A percentile compares a stretch with the other conserved stretches of the same genome.
phyloP scores from a whole-genome alignment of 2,888 invertebrate species.

The Liodrosophila aerea region DNA sequence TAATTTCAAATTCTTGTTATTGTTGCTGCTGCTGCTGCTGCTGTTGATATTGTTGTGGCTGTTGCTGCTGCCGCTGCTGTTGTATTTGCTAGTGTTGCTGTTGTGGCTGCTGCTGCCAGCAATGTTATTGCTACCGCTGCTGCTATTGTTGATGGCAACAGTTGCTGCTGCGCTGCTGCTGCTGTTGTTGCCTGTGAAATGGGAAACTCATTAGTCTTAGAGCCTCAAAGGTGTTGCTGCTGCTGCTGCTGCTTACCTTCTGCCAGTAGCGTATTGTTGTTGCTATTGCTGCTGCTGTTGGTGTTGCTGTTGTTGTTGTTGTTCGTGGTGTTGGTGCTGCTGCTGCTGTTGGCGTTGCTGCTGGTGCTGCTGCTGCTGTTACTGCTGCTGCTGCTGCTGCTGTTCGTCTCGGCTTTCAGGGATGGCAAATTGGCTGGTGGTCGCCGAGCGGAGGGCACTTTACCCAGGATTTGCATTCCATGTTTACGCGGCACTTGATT shows the following conservation, averaged over 20 bases:
- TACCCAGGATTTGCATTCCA: conserved; percentile 99
- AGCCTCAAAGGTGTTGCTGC: too few relatives aligned
- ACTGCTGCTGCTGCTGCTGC: conserved; percentile 66
- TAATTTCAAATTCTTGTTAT: conserved; percentile 70
- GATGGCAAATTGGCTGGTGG: conserved; percentile 99
- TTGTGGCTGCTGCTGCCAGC: conserved; percentile 34
- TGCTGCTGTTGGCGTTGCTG: conserved; percentile 42
- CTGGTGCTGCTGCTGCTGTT: conserved; percentile 77
- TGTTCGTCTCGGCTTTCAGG: conserved; percentile 94
- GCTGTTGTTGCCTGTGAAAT: conserved; percentile 15
- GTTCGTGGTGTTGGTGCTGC: conserved; percentile 57
- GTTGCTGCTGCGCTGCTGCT: conserved; percentile 21
- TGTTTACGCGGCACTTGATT: conserved; percentile 97
- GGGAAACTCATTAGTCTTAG: too few relatives aligned
- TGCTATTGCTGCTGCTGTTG: conserved; percentile 32
- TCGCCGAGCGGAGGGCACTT: conserved; percentile 98
- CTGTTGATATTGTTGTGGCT: conserved; percentile 46
- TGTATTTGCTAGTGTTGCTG: conserved; percentile 33
- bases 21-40: conserved; percentile 54
- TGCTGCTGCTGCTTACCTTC: conserved; percentile 27
- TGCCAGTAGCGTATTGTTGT: conserved; percentile 20
- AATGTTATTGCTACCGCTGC: conserved; percentile 48
- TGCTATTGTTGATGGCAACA: conserved; percentile 34
- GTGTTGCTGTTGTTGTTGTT: conserved; percentile 40
- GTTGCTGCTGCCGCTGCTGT: conserved; percentile 38